Conservation (phyloP, 2,888 invertebrate species). For the Lamellibrachia satsuma region DNA sequence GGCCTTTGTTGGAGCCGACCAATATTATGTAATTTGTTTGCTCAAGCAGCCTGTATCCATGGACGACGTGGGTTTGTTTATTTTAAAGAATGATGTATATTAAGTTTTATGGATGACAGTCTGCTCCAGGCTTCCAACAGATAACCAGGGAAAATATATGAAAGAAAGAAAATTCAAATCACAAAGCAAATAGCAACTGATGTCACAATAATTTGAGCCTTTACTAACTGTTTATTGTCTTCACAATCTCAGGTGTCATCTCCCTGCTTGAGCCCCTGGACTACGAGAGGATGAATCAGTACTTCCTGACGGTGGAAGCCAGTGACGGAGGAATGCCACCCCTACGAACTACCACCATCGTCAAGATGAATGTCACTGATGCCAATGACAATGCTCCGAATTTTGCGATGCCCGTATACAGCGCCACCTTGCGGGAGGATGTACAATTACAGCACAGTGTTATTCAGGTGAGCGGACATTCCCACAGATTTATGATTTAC, state of each 20-base stretch:
- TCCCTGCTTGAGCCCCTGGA: slow-evolving; percentile 82
- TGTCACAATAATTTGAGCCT: too few species aligned
- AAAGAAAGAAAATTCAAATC: too few species aligned
- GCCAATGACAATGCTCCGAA: slow-evolving; percentile 60
- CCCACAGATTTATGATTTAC: neutral
- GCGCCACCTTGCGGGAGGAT: slow-evolving; percentile 74
- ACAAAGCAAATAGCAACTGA: too few species aligned
- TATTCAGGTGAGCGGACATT: slow-evolving; percentile 72
- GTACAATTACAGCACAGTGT: slow-evolving; percentile 74
- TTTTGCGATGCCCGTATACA: slow-evolving; percentile 55
- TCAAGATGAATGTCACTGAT: slow-evolving; percentile 77
- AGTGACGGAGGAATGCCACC: slow-evolving; percentile 84
- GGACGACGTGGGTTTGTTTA: too few species aligned
- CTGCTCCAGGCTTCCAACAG: too few species aligned
- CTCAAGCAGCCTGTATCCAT: too few species aligned
- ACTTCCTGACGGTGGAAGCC: slow-evolving; percentile 83
- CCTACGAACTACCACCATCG: slow-evolving; percentile 84
- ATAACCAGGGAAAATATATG: too few species aligned
- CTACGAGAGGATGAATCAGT: slow-evolving; percentile 85
- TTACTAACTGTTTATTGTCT: too few species aligned
- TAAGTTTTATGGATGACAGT: too few species aligned
- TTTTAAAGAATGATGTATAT: too few species aligned
- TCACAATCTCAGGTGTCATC: slow-evolving; percentile 73
- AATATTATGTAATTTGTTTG: too few species aligned
- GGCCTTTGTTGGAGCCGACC: too few species aligned